Evolutionary conservation across 1,140 invertebrate species (phyloP), one percentile per base, ranked within the genome.

Genomic region (Trichomalopsis sarcophagae): DNA sequence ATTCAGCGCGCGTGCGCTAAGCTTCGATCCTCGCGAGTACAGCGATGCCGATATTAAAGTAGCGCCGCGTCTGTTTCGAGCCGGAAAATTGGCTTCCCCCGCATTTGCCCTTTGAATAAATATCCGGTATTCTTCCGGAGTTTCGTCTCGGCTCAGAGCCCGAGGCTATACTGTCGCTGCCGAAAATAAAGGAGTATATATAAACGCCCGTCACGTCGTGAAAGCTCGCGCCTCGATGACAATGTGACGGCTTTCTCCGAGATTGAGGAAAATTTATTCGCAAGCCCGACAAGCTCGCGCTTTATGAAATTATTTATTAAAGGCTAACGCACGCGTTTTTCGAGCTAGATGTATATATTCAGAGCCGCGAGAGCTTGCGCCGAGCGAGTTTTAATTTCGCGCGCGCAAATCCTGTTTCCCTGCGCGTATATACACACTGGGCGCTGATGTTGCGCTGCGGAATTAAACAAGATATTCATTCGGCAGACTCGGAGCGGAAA

Each of bases 381-480:
- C 50, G 50, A 55, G 9, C 13, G 13, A 14, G 14, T 55, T 55
- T 55, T 17, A 62, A 62, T 62, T n/a, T 62, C 55, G 55, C 17
- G 47, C 50, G 50, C 2, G 50, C 1, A 17, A 55, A 55, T 17
- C 4, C 17, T 17, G 50, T 55, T 55, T 44, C 10, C 40, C 40
- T 4, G 33, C 5, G 33, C 5, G 5, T 44, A 44, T 40, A 40
- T 44, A 44, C 40, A 44, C 40, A 36, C 47, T 9, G 13, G 9
- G 9, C 2, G 4, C 47, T n/a, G 55, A 6, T 36, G 33, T 36
- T 36, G 33, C 55, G 55, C 2, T 21, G 27, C 27, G 55, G 21
- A 66, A 79, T 79, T 79, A 79, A 68, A 79, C 55, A 68, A 66
- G 55, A 71, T 71, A 71, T 71, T 71, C 77, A 33, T 68, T 79